A percentile compares a stretch with the other conserved stretches of the same genome.
These are phyloP conservation scores for Pycnonotus jocosus DNA, from an alignment of 2,113 vertebrate genomes.

Conservation along the genomic window DNA sequence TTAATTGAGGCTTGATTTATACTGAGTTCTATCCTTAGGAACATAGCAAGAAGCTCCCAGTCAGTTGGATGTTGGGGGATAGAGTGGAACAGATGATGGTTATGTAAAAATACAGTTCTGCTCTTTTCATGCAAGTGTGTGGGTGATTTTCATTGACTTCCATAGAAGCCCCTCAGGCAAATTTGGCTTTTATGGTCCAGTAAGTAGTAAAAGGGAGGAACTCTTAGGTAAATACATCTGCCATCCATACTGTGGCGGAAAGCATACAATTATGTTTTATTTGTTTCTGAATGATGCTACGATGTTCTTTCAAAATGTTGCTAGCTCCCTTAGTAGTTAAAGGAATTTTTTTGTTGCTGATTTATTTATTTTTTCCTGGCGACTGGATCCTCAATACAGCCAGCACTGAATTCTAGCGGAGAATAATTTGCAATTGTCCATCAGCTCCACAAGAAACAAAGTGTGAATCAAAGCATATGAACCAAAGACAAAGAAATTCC, in stretches of 20 bases:
- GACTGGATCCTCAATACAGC: not conserved
- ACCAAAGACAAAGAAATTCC: constrained; percentile 49
- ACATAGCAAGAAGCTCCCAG: not conserved
- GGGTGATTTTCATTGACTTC: constrained; percentile 5
- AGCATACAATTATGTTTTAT: not conserved
- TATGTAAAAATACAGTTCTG: constrained; percentile 10
- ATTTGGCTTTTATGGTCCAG: not conserved
- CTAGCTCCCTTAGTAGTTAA: constrained; percentile 20
- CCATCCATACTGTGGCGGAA: not conserved
- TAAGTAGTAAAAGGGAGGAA: not conserved
- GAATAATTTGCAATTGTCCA: constrained; percentile 52
- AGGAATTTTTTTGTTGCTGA: constrained; percentile 15
- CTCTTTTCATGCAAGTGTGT: constrained; percentile 1
- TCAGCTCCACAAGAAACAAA: constrained; percentile 37
- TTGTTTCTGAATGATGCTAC: not conserved
- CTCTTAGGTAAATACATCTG: constrained; percentile 56
- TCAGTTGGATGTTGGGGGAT: not conserved
- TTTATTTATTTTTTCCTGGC: constrained; percentile 42
- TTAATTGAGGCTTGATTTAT: rapidly evolving
- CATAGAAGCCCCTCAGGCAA: not conserved
- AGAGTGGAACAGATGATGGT: not conserved
- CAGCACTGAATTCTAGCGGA: constrained; percentile 8
- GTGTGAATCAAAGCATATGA: constrained; percentile 51
- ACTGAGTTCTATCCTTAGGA: not conserved
- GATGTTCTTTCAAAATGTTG: not conserved